Conservation (phyloP, 2,797 vertebrate genomes). For the Leptatherina wallacei region DNA sequence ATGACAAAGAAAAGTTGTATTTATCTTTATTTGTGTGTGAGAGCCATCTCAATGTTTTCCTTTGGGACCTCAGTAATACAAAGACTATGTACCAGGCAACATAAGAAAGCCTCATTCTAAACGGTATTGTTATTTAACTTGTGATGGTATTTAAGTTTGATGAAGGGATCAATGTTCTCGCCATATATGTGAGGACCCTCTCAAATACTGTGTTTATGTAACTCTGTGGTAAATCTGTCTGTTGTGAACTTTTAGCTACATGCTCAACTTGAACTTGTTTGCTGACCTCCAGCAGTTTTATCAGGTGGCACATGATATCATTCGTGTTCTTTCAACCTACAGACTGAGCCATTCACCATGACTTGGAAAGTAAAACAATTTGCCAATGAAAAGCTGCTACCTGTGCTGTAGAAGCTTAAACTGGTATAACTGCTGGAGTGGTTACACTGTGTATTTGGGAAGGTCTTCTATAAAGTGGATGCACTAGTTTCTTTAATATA, state of each 20-base stretch:
- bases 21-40: conserved; percentile 18
- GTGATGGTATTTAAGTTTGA: conserved; percentile 59
- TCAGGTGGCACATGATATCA: neutral
- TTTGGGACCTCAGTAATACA: conserved; percentile 55
- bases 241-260: neutral
- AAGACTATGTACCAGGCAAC: conserved; percentile 31
- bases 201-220: conserved; percentile 41
- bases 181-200: conserved; percentile 46
- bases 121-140: conserved; percentile 41
- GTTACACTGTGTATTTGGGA: conserved; percentile 45
- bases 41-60: conserved; percentile 38
- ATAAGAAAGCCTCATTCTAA: conserved; percentile 35
- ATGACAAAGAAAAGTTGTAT: conserved; percentile 10
- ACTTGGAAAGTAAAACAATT: neutral
- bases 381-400: conserved; percentile 45
- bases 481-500: conserved; percentile 37
- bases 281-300: conserved; percentile 17
- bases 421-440: conserved; percentile 19
- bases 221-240: neutral
- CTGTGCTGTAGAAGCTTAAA: conserved; percentile 13
- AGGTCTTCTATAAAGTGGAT: conserved; percentile 37
- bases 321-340: neutral
- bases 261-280: conserved; percentile 21
- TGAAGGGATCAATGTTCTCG: conserved; percentile 75
- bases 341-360: neutral